Evolutionary conservation across 2,888 invertebrate species (phyloP), one percentile per base, ranked within the genome.

Genomic region (Anticlea derivata): DNA sequence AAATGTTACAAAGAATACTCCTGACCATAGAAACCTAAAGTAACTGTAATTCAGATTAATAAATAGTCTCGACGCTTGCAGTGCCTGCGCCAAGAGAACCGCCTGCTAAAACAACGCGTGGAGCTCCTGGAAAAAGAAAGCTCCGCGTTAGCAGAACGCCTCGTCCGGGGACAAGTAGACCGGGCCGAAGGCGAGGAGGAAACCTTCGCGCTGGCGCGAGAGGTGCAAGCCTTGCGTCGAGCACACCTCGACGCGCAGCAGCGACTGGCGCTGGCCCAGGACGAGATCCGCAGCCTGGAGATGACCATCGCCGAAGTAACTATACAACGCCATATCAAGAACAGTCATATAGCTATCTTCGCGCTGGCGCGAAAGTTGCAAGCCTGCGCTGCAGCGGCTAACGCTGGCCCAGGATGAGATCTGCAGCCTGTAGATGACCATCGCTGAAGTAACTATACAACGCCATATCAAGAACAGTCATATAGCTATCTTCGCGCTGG

Each of bases 111-210:
- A 59, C 98, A 99, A 75, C 92, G 98, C 50, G 98, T 98, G 61
- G 99, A 99, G 73, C 94, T 98, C 60, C 89, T 99, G 45, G 99
- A 99, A 83, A 97, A 96, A 44, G 97, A 97, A 77, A 98, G 98
- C 44, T 96, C 97, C 3, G 96, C 97, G 46, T 86, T 99, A 52
- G 99, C 99, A 0, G 98, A 98, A 83, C 92, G 97, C 50, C 91
- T 99, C 57, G 97, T 98, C 7, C 93, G 96, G 12, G 98, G 97
- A 1, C 99, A 99, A 86, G 97, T 98, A 30, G 97, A 97, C 52
- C 92, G 97, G 3, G 99, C 98, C 0, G 98, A 98, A 78, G 98
- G 98, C 53, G 98, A 98, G 61, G 99, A 99, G 86, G 97, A 96
- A 5, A 94, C 95, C 0, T 95, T 95, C 69, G 94, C 94, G 1